These are phyloP conservation scores for Gymnocheta viridis DNA, from an alignment of 2,888 invertebrate genomes.

Conservation along the genomic window DNA sequence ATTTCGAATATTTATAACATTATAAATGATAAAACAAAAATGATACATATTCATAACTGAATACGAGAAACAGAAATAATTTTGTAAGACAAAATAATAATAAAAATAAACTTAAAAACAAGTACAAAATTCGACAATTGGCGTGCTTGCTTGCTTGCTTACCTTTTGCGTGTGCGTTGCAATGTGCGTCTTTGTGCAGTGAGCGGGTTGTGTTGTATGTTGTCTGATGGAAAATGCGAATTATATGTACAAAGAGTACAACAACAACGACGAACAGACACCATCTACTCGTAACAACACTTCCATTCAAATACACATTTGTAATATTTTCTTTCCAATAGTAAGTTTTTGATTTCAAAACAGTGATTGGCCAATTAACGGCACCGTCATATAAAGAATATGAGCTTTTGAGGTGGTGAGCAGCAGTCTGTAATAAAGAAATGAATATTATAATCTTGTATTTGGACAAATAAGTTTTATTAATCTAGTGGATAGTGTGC, in stretches of 20 bases:
- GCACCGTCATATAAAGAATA: background rate
- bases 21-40: conserved; percentile 35
- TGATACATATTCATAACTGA: conserved; percentile 34
- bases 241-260: conserved; percentile 33
- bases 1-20: conserved; percentile 23
- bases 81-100: background rate
- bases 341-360: background rate
- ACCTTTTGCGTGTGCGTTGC: conserved; percentile 54
- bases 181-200: conserved; percentile 48
- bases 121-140: conserved; percentile 52
- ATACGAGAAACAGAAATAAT: background rate
- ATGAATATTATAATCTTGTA: background rate
- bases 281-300: conserved; percentile 45
- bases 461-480: too few species aligned
- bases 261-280: conserved; percentile 4
- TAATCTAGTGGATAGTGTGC: too few species aligned
- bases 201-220: conserved; percentile 14
- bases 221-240: conserved; percentile 39
- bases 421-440: background rate
- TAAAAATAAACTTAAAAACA: background rate
- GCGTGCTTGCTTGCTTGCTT: conserved; percentile 53
- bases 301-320: conserved; percentile 50
- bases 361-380: conserved; percentile 1
- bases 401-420: background rate
- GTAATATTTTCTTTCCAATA: conserved; percentile 17